Evolutionary conservation across 64 coral and sea anemone genomes (phyloP).

Genomic region (Porites australiensis): DNA sequence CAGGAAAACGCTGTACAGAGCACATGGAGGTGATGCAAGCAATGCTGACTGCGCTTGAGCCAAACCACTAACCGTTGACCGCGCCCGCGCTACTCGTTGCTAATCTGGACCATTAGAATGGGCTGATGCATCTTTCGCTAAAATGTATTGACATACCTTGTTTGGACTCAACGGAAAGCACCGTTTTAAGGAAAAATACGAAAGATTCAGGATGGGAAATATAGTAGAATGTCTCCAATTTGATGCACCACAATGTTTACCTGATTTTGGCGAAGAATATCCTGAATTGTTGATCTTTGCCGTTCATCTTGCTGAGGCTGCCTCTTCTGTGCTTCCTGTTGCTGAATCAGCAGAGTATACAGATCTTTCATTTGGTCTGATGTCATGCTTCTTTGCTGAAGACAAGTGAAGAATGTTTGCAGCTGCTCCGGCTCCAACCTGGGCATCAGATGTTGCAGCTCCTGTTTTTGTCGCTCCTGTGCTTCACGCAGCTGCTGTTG

Average conservation of each 20-base stretch:
- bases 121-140: too few relatives aligned
- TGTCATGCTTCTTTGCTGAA: slow-evolving; percentile 42
- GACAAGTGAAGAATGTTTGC: slow-evolving; percentile 38
- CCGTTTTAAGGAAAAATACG: too few relatives aligned
- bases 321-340: slow-evolving; percentile 18
- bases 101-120: too few relatives aligned
- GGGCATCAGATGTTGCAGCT: slow-evolving; percentile 28
- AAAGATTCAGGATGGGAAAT: too few relatives aligned
- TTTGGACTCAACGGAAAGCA: too few relatives aligned
- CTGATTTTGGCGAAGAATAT: slow-evolving; percentile 21
- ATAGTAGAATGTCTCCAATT: too few relatives aligned
- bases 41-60: too few relatives aligned
- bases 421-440: slow-evolving; percentile 49
- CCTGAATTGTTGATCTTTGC: slow-evolving; percentile 17
- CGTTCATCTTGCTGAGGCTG: background rate
- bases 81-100: too few relatives aligned
- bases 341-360: slow-evolving; percentile 22
- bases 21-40: too few relatives aligned
- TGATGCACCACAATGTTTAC: background rate
- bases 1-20: too few relatives aligned
- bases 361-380: slow-evolving; percentile 16
- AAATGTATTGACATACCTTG: too few relatives aligned
- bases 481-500: slow-evolving; percentile 32
- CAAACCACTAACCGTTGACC: too few relatives aligned
- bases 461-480: slow-evolving; percentile 10